phyloP scores from a whole-genome alignment of 2,888 invertebrate species.

The Marasmarcha lunaedactyla region DNA sequence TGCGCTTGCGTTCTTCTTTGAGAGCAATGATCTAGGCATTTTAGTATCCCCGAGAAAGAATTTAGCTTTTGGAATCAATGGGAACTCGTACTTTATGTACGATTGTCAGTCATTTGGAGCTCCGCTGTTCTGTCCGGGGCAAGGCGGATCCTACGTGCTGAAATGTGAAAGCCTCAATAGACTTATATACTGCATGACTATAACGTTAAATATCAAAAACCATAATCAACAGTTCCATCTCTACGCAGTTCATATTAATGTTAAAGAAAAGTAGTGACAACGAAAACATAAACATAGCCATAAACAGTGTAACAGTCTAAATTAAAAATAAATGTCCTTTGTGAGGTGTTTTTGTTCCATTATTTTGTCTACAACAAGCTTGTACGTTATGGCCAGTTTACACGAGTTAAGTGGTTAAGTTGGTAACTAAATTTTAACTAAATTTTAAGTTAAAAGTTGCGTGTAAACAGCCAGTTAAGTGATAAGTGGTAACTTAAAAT shows the following conservation, averaged over 20 bases:
- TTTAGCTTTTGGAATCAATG: conserved; percentile 60
- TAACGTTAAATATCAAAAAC: conserved; percentile 69
- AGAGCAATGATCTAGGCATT: conserved; percentile 62
- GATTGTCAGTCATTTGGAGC: conserved; percentile 74
- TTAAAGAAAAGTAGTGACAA: conserved; percentile 26
- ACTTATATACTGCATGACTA: conserved; percentile 72
- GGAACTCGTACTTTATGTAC: conserved; percentile 74
- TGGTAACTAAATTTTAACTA: no score
- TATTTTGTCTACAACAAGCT: no score
- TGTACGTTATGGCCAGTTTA: no score
- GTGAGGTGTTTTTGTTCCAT: no score
- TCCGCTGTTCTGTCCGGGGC: conserved; percentile 71
- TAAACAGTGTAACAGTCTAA: no score
- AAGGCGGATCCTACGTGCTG: conserved; percentile 71
- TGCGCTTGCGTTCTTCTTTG: conserved; percentile 72
- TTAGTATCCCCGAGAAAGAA: conserved; percentile 65
- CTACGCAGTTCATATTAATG: conserved; percentile 32
- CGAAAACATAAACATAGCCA: no score
- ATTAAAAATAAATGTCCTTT: no score
- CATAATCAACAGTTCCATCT: conserved; percentile 68
- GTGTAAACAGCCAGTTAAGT: no score
- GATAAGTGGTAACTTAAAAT: no score
- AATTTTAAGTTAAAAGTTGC: no score
- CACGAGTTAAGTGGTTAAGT: no score
- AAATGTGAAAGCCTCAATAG: conserved; percentile 71